Percentiles rank a stretch among this genome's conserved stretches.
Evolutionary conservation across 2,113 vertebrate genomes (phyloP).

Genomic region (Sorex fumeus): DNA sequence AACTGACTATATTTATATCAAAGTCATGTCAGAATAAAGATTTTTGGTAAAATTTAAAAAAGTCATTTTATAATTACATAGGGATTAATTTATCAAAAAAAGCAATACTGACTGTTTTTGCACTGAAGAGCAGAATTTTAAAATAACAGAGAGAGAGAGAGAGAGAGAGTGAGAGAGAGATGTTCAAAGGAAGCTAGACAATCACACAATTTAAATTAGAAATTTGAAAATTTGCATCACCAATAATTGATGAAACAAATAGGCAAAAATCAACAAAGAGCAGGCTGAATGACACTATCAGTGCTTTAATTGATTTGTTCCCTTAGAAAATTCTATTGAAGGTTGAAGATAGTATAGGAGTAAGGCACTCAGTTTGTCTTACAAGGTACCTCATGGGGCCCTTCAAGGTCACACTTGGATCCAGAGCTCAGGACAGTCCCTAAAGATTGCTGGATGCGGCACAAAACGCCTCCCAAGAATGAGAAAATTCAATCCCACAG

Average conservation of each 20-base stretch:
- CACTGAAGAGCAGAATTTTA: not conserved
- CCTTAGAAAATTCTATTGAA: too few species aligned
- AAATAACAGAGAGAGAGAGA: not conserved
- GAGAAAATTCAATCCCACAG: not conserved
- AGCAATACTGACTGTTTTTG: not conserved
- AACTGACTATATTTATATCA: not conserved
- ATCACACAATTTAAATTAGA: not conserved
- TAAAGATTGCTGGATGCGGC: too few species aligned
- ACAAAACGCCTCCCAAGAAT: too few species aligned
- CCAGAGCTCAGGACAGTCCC: too few species aligned
- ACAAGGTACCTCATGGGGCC: too few species aligned
- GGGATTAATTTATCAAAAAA: not conserved
- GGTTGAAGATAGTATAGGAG: too few species aligned
- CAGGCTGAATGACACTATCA: not conserved
- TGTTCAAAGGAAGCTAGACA: not conserved
- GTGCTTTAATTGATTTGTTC: not conserved
- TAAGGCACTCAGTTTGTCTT: too few species aligned
- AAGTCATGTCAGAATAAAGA: constrained; percentile 21
- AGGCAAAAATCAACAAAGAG: not conserved
- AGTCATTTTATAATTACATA: not conserved
- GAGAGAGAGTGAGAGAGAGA: not conserved
- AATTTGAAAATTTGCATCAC: not conserved
- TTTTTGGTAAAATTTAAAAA: not conserved
- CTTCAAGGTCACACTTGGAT: too few species aligned
- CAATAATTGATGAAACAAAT: not conserved